Evolutionary conservation across 2,888 invertebrate genomes (phyloP), one percentile per base, ranked within the genome.

Genomic region (Apotomis turbidana): DNA sequence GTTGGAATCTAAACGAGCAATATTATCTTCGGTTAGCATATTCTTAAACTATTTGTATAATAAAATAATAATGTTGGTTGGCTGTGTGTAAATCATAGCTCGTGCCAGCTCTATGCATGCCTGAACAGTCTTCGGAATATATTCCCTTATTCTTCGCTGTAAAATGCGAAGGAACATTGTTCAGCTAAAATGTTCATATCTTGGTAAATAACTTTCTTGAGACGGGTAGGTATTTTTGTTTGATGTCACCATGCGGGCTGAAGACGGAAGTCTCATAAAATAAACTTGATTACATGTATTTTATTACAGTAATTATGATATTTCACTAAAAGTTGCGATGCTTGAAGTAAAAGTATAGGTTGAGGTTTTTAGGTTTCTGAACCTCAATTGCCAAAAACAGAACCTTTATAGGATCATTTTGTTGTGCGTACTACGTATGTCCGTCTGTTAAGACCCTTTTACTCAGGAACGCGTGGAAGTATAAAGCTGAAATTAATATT

Each of bases 41-140:
- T 72, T 72, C 67, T 68, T 68, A 62, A 67, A 68, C 71, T 68
- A 68, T 72, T 72, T 72, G 71, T 72, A 72, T 72, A 72, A 72
- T 72, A 72, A 62, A 61, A 72, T 72, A 72, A 72, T 72, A 72
- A 63, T 57, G 68, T 58, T 13, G 62, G 58, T 41, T 57, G 68
- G 44, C 38, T 62, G 71, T 68, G 71, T 71, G 71, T 68, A 68
- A 72, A 72, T 71, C 67, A 62, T 62, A 41, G 58, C 62, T 58
- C 38, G 57, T 72, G 68, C 68, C 68, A 72, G 68, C 44, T 72
- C 71, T 68, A 68, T 72, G 71, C 62, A 72, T 62, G 68, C 68
- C 36, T 68, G 68, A 72, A 68, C 62, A 72, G 71, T 58, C 61
- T 71, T 61, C 68, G 68, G 62, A 68, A 63, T 68, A 68, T 72